Base-by-base conservation (phyloP, 2,888 invertebrate genomes). In the Scaptomyza tumidula region DNA sequence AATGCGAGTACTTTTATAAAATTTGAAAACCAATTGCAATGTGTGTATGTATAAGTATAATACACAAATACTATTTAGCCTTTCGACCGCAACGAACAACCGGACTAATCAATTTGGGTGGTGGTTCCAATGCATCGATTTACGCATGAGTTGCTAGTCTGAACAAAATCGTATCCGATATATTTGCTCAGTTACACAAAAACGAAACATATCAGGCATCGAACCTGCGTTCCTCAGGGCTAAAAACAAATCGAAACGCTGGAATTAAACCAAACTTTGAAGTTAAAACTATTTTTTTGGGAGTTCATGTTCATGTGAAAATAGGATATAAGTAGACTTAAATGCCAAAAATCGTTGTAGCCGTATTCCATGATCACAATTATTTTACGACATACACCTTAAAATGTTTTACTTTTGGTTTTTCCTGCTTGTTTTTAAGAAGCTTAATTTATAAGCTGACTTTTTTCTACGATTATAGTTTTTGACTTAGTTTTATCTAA, bases 41-140 rank as follows among this genome's bases (percentile, higher is more conserved):
- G 61, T 56, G 48, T 75, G 60, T 70, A 84, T 70, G 49, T 74
- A 73, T 73, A 55, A 66, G 73, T 54, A 35, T 68, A 59, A 73
- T 63, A 75, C 74, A 86, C 68, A 81, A 87, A 82, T 81, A 81
- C 80, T 78, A 65, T 64, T 84, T 66, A 74, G 69, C 62, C 69
- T 75, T 75, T 72, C 70, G 88, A 71, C 85, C 73, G 73, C 80
- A 71, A 77, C 65, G 85, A 84, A 80, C 85, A 85, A 81, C 84
- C 80, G 77, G 73, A 83, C 87, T 80, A 80, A 86, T 83, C 73
- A 80, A 83, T 86, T 80, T 78, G 71, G 67, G 67, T 73, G 80
- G 66, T 82, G 72, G 66, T 82, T 80, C 72, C 71, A 66, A 71
- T 68, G 71, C 61, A 69, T 66, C 61, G 59, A 66, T 69, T 63